Base-by-base conservation (phyloP, 2,888 invertebrate species). In the Nephrotoma guestfalica region DNA sequence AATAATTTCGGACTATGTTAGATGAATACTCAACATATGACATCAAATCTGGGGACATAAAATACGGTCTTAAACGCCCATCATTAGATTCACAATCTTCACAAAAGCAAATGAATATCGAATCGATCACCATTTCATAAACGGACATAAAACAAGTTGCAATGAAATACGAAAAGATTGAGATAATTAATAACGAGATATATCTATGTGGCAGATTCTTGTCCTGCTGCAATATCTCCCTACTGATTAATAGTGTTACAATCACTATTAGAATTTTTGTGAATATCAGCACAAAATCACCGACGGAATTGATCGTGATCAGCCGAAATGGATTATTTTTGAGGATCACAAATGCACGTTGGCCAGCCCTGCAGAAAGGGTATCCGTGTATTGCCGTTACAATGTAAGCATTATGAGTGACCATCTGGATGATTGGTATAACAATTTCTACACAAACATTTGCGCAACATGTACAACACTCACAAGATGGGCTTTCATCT, bases 91-190 rank as follows among this genome's bases (percentile, higher is more conserved):
- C 93, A 88, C 94, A 94, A 89, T 95, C 95, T 90, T 95, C 94
- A 88, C 94, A 95, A 90, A 94, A 95, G 88, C 94, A 95, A 85
- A 95, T 90, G 89, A 95, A 94, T 88, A 95, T 93, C 30, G 94
- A 94, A 88, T 95, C 95, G 71, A 95, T 94, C 0, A 93, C 92
- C 94, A 95, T 95, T 94, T 96, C 95, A 89, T 95, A 96, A 40
- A 95, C 93, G 6, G 95, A 94, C 87, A 96, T 93, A 89, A 95
- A 95, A 89, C 94, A 94, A 89, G 95, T 95, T 2, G 95, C 93
- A 42, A 95, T 93, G 87, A 95, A 92, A 89, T 94, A 95, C 0
- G 95, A 93, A 89, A 95, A 94, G n/a, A 95, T 88, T 87, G 93
- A 94, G 41, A 93, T 93, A 1, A 95, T 89, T 6, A 93, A 89